phyloP scores from a whole-genome alignment of 1,140 invertebrate species.

The Meloidogyne chitwoodi region DNA sequence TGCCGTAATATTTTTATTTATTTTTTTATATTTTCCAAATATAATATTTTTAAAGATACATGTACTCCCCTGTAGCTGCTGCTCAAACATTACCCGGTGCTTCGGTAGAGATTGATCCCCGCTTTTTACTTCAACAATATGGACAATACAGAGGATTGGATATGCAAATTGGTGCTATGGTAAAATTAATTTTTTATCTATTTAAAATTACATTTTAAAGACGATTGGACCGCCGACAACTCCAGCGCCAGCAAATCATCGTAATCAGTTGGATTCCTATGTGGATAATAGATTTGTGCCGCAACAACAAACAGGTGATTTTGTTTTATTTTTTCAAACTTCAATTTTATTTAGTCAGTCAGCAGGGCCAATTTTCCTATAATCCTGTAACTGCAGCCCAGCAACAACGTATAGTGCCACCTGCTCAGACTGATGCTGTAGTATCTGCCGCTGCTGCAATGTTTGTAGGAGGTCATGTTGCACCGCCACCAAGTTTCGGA shows the following conservation, averaged over 20 bases:
- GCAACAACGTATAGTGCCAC: neutral
- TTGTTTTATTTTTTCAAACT: neutral
- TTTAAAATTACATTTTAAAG: neutral
- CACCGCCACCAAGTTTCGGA: constrained; percentile 16
- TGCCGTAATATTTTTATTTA: constrained; percentile 3
- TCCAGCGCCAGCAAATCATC: constrained; percentile 2
- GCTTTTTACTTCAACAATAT: constrained; percentile 19
- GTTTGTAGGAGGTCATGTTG: constrained; percentile 8
- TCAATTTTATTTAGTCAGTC: neutral
- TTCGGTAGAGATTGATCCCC: neutral
- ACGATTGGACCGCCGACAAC: constrained; percentile 9
- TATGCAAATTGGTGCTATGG: constrained; percentile 16
- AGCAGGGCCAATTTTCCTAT: neutral
- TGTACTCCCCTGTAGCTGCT: constrained; percentile 18
- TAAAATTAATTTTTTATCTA: neutral
- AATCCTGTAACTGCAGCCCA: constrained; percentile 2
- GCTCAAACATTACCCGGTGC: neutral
- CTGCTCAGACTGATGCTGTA: neutral
- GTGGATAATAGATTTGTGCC: constrained; percentile 11
- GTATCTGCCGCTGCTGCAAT: neutral
- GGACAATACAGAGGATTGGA: constrained; percentile 7
- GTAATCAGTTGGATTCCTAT: constrained; percentile 11
- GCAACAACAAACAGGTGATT: neutral
- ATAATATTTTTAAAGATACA: neutral
- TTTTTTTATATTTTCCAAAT: neutral